phyloP scores from a whole-genome alignment of 2,797 vertebrate species.

The Onychomys torridus region DNA sequence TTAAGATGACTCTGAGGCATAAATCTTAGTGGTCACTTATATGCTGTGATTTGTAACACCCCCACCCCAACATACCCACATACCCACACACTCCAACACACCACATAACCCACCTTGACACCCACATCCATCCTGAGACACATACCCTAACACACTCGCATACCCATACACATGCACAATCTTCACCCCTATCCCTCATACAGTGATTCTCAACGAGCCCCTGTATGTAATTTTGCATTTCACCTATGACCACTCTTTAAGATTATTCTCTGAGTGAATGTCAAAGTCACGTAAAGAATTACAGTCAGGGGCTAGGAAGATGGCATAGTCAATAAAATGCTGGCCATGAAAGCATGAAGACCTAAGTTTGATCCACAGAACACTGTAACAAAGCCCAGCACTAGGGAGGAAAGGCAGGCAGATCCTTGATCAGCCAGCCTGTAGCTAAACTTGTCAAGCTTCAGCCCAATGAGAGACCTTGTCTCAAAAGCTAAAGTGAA shows the following conservation, averaged over 20 bases:
- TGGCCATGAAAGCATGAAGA: background rate
- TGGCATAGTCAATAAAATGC: background rate
- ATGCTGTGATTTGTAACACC: background rate
- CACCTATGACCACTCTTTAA: slow-evolving; percentile 13
- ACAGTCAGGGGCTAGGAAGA: background rate
- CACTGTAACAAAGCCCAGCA: background rate
- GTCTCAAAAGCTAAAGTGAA: background rate
- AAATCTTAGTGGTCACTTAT: background rate
- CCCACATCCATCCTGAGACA: too few relatives aligned
- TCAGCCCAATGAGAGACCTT: background rate
- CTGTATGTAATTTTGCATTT: background rate
- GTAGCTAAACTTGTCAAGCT: background rate
- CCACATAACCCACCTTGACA: background rate
- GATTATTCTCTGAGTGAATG: background rate
- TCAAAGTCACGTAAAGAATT: background rate
- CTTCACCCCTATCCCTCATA: too few relatives aligned
- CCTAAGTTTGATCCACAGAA: background rate
- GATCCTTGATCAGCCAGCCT: background rate
- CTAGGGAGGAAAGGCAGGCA: background rate
- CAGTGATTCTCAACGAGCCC: background rate
- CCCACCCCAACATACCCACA: too few relatives aligned
- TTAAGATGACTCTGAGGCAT: background rate
- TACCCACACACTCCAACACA: background rate
- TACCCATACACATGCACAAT: background rate
- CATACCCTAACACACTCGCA: background rate